Conservation (phyloP, 2,797 vertebrate species). For the Acipenser ruthenus region DNA sequence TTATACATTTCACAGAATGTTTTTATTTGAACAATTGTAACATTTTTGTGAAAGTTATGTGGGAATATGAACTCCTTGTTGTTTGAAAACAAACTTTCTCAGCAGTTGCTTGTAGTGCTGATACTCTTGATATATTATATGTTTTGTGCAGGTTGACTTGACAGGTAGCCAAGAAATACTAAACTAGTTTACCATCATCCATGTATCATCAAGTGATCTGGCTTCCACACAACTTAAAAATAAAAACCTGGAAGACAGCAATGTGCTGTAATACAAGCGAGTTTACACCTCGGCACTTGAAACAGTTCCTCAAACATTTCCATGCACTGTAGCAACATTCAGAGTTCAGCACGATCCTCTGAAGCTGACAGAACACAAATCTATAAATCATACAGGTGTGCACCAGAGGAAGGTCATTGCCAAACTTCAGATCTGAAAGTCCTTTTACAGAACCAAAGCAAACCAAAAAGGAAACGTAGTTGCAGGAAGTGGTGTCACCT, state of each 20-base stretch:
- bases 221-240: slow-evolving; percentile 17
- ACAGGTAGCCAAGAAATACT: slow-evolving; percentile 21
- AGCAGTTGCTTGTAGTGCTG: slow-evolving; percentile 11
- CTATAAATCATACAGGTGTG: too few relatives aligned
- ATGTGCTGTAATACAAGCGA: slow-evolving; percentile 28
- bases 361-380: too few relatives aligned
- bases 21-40: background rate
- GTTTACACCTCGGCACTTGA: too few relatives aligned
- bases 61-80: background rate
- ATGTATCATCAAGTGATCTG: slow-evolving; percentile 14
- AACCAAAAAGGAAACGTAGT: too few relatives aligned
- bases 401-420: too few relatives aligned
- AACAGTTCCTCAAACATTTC: too few relatives aligned
- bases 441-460: too few relatives aligned
- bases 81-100: background rate
- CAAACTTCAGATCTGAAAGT: too few relatives aligned
- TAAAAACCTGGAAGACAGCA: slow-evolving; percentile 29
- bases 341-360: too few relatives aligned
- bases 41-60: background rate
- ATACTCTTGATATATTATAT: background rate
- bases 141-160: slow-evolving; percentile 14
- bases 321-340: too few relatives aligned
- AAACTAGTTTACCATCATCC: slow-evolving; percentile 11
- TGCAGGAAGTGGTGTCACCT: too few relatives aligned
- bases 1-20: too few relatives aligned